Percentiles rank a stretch among this genome's conserved stretches.
Evolutionary conservation across 1,140 invertebrate species (phyloP).

Genomic region (Brachionus rotundiformis): DNA sequence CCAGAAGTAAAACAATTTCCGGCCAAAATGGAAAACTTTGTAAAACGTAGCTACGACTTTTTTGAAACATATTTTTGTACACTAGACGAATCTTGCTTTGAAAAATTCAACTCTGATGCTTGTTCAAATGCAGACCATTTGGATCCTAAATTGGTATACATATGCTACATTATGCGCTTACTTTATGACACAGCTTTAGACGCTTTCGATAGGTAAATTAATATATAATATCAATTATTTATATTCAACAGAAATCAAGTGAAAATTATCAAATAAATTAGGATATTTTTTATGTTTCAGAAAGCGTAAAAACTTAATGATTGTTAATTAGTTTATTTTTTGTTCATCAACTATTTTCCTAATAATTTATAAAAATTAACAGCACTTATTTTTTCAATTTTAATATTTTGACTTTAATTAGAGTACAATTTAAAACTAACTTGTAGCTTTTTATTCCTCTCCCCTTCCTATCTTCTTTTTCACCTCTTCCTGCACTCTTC

Average conservation of each 20-base stretch:
- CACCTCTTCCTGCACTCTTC: too few relatives aligned
- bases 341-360: too few relatives aligned
- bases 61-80: conserved; percentile 50
- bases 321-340: too few relatives aligned
- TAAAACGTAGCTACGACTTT: conserved; percentile 30
- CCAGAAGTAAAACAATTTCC: not conserved
- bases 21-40: not conserved
- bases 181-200: conserved; percentile 88
- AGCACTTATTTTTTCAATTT: too few relatives aligned
- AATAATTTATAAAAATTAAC: too few relatives aligned
- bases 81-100: conserved; percentile 45
- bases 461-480: too few relatives aligned
- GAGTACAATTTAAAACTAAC: too few relatives aligned
- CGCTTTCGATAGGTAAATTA: conserved; percentile 78
- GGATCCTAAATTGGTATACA: conserved; percentile 56
- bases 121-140: not conserved
- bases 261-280: too few relatives aligned
- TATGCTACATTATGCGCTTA: conserved; percentile 77
- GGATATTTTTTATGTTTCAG: too few relatives aligned
- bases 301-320: too few relatives aligned
- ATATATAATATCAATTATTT: conserved; percentile 61
- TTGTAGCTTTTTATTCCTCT: too few relatives aligned
- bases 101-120: not conserved
- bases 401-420: too few relatives aligned
- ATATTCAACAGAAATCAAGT: not conserved